Evolutionary conservation across 2,888 invertebrate species (phyloP).

Genomic region (Fragum whitleyi): DNA sequence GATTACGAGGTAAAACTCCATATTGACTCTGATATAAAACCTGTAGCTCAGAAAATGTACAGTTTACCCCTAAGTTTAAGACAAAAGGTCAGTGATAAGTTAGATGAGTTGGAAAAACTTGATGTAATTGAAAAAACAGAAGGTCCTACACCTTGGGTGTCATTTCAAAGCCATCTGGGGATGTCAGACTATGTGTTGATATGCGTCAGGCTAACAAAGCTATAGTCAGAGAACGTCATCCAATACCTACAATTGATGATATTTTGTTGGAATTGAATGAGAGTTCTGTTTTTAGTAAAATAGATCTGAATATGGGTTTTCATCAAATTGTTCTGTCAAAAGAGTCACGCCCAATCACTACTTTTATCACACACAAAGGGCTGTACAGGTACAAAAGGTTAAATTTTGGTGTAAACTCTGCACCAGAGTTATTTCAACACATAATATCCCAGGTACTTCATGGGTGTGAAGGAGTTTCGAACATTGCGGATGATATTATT

Average conservation of each 20-base stretch:
- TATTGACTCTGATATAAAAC: background rate
- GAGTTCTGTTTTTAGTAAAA: slow-evolving; percentile 48
- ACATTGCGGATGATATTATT: slow-evolving; percentile 45
- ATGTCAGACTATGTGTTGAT: slow-evolving; percentile 59
- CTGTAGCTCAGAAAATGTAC: slow-evolving; percentile 11
- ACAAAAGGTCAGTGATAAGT: slow-evolving; percentile 50
- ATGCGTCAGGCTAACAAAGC: slow-evolving; percentile 58
- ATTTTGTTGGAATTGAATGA: slow-evolving; percentile 50
- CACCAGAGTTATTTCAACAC: slow-evolving; percentile 50
- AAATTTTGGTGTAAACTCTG: slow-evolving; percentile 42
- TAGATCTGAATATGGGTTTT: slow-evolving; percentile 52
- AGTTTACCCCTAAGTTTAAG: slow-evolving; percentile 26
- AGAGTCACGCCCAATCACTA: slow-evolving; percentile 43
- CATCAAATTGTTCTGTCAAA: slow-evolving; percentile 33
- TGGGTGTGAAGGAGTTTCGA: slow-evolving; percentile 42
- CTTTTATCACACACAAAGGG: slow-evolving; percentile 52
- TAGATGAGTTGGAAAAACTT: slow-evolving; percentile 53
- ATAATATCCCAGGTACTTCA: slow-evolving; percentile 39
- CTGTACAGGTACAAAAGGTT: slow-evolving; percentile 46
- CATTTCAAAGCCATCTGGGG: slow-evolving; percentile 57
- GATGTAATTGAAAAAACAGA: slow-evolving; percentile 66
- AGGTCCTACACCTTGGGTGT: slow-evolving; percentile 63
- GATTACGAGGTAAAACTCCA: slow-evolving; percentile 18
- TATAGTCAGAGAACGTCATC: slow-evolving; percentile 48
- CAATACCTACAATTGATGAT: slow-evolving; percentile 55